phyloP scores from a whole-genome alignment of 2,113 vertebrate genomes.

The Pristiophorus japonicus region DNA sequence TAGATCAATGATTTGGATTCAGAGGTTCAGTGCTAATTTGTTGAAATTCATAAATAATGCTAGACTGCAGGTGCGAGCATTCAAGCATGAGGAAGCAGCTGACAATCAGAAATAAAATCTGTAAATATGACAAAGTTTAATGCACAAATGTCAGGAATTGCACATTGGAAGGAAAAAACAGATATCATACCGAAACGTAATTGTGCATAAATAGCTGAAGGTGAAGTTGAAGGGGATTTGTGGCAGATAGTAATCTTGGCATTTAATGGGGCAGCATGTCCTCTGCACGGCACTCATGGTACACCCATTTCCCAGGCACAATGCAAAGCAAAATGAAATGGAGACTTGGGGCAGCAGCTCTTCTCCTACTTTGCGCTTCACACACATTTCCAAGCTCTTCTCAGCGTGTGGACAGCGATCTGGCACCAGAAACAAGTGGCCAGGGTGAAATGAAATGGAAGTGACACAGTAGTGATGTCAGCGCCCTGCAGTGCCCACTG shows the following conservation, averaged over 20 bases:
- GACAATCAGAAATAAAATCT: background rate
- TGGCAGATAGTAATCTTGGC: background rate
- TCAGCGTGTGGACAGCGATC: background rate
- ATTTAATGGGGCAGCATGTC: background rate
- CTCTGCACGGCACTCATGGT: background rate
- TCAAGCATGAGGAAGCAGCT: background rate
- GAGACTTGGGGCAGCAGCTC: too few relatives aligned
- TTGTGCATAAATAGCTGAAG: background rate
- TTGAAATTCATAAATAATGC: background rate
- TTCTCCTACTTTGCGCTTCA: background rate
- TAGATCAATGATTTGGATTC: background rate
- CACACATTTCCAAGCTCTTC: background rate
- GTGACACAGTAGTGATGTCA: too few relatives aligned
- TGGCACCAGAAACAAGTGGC: too few relatives aligned
- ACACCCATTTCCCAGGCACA: background rate
- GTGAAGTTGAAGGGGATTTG: background rate
- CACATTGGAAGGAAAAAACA: background rate
- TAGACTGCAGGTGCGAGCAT: background rate
- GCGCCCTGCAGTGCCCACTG: too few relatives aligned
- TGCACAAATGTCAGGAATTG: background rate
- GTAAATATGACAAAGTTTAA: background rate
- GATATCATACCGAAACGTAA: background rate
- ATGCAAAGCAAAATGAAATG: too few relatives aligned
- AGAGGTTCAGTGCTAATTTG: background rate
- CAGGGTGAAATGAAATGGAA: too few relatives aligned